Conservation (phyloP, 1,140 invertebrate genomes). For the Wasmannia auropunctata region DNA sequence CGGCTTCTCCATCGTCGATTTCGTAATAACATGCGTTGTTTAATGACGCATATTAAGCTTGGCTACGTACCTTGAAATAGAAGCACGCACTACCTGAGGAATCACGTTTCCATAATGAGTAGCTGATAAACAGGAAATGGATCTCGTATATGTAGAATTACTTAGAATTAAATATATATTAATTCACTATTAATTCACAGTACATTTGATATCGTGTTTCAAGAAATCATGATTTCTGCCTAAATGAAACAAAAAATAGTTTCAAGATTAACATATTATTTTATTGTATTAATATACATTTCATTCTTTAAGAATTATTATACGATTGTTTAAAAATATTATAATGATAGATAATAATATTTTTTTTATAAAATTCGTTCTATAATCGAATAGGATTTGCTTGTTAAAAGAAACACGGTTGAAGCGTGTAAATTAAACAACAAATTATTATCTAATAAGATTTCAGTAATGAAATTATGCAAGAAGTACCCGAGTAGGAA, state of each 20-base stretch:
- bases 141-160: neutral
- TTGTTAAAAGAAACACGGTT: neutral
- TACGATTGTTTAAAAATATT: neutral
- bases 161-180: neutral
- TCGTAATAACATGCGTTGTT: neutral
- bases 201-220: neutral
- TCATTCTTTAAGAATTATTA: conserved; percentile 5
- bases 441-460: conserved; percentile 10
- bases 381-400: neutral
- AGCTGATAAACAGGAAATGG: conserved; percentile 8
- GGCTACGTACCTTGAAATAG: neutral
- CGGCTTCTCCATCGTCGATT: conserved; percentile 18
- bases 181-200: neutral
- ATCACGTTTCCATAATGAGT: conserved; percentile 10
- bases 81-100: neutral
- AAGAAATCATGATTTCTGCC: neutral
- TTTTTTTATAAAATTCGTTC: neutral
- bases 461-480: conserved; percentile 10
- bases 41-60: conserved; percentile 20
- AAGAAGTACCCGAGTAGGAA: neutral
- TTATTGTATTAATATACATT: neutral
- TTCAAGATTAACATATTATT: neutral
- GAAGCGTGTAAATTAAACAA: neutral
- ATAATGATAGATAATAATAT: too few relatives aligned
- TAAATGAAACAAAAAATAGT: neutral